Evolutionary conservation across 2,888 invertebrate genomes (phyloP).

Genomic region (Fragum sueziense): DNA sequence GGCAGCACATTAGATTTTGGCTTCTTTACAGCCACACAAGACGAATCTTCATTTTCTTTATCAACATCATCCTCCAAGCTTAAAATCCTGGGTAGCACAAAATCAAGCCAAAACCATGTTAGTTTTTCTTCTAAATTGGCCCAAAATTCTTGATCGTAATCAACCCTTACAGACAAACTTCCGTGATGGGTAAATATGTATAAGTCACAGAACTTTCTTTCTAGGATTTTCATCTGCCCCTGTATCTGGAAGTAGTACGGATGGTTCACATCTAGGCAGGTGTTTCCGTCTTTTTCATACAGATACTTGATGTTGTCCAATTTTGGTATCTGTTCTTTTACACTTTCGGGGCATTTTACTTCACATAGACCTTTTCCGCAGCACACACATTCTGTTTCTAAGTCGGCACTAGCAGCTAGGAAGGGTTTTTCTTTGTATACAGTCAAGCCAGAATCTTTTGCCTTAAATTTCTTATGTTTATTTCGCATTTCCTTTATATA

Average conservation of each 20-base stretch:
- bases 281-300: not conserved
- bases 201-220: constrained; percentile 35
- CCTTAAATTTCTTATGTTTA: constrained; percentile 33
- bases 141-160: constrained; percentile 26
- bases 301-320: constrained; percentile 26
- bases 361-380: constrained; percentile 44
- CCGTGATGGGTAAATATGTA: constrained; percentile 36
- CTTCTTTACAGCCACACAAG: not conserved
- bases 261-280: not conserved
- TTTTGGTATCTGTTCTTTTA: constrained; percentile 23
- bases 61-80: not conserved
- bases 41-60: not conserved
- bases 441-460: constrained; percentile 26
- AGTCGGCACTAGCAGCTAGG: constrained; percentile 46
- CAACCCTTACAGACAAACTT: not conserved
- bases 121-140: constrained; percentile 2
- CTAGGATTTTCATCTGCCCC: constrained; percentile 34
- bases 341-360: constrained; percentile 39
- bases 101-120: constrained; percentile 31
- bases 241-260: constrained; percentile 36
- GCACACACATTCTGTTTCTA: constrained; percentile 38
- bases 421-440: constrained; percentile 16
- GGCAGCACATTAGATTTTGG: too few relatives aligned
- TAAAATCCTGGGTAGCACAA: constrained; percentile 1
- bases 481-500: constrained; percentile 29